phyloP scores from a whole-genome alignment of 2,797 vertebrate genomes.

The Lateolabrax maculatus region DNA sequence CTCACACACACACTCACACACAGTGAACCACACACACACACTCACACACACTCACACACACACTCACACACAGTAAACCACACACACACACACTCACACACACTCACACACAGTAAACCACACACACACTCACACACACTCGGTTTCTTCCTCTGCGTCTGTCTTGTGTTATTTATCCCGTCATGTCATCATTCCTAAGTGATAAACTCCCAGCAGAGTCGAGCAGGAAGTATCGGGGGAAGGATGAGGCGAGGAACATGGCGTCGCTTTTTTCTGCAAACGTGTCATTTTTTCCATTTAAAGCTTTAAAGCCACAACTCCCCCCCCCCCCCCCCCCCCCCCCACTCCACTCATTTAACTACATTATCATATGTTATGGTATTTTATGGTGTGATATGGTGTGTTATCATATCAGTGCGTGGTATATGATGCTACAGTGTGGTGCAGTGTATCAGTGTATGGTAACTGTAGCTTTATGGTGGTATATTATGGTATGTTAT shows the following conservation, averaged over 20 bases:
- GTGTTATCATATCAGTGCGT: too few species aligned
- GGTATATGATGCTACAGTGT: too few species aligned
- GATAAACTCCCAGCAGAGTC: slow-evolving; percentile 58
- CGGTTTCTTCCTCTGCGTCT: slow-evolving; percentile 28
- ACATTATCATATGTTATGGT: too few species aligned
- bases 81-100: neutral
- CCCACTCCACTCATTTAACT: too few species aligned
- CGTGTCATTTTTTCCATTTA: slow-evolving; percentile 17
- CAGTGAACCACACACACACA: neutral
- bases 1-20: neutral
- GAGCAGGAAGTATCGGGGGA: slow-evolving; percentile 46
- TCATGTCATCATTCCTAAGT: slow-evolving; percentile 71
- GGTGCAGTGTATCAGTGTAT: too few species aligned
- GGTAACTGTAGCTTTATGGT: too few species aligned
- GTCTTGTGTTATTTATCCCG: slow-evolving; percentile 68
- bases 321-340: neutral
- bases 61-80: slow-evolving; percentile 17
- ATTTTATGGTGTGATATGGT: neutral
- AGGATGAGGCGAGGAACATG: slow-evolving; percentile 37
- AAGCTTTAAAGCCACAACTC: neutral
- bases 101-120: neutral
- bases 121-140: slow-evolving; percentile 20
- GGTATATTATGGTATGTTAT: too few species aligned
- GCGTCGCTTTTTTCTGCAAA: neutral
- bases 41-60: slow-evolving; percentile 11